Evolutionary conservation across 1,140 invertebrate species (phyloP).

Genomic region (Chlorops oryzae): DNA sequence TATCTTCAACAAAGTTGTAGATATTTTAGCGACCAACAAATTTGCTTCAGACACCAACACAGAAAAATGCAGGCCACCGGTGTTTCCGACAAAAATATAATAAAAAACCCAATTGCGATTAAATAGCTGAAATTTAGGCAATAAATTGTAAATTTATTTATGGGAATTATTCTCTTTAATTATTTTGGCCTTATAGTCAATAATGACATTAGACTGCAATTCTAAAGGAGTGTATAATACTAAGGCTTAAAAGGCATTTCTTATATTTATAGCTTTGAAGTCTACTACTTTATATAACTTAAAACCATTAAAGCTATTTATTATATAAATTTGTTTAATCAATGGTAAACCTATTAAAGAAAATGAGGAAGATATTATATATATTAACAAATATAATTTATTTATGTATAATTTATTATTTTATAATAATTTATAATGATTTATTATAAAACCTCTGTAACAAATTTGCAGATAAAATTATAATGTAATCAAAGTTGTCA

Average conservation of each 20-base stretch:
- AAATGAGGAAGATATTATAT: conserved; percentile 38
- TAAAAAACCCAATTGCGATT: conserved; percentile 50
- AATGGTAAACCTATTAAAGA: no score
- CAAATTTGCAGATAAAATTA: conserved; percentile 47
- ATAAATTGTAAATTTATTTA: no score
- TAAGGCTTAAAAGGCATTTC: conserved; percentile 48
- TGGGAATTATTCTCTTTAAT: no score
- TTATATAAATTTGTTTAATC: conserved; percentile 27
- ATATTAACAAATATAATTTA: conserved; percentile 20
- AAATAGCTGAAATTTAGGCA: conserved; percentile 50
- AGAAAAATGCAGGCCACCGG: no score
- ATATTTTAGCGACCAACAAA: no score
- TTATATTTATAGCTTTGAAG: conserved; percentile 56
- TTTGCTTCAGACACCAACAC: no score
- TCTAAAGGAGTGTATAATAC: conserved; percentile 46
- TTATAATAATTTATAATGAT: conserved; percentile 41
- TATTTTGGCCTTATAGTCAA: no score
- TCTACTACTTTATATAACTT: conserved; percentile 52
- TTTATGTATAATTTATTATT: conserved; percentile 10
- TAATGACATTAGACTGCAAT: no score
- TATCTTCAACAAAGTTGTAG: conserved; percentile 70
- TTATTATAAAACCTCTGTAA: conserved; percentile 38
- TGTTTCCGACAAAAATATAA: no score
- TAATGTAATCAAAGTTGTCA: conserved; percentile 47
- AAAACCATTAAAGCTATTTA: conserved; percentile 47